Base-by-base conservation (phyloP, 1,140 invertebrate species). In the Neodiprion pinetum region DNA sequence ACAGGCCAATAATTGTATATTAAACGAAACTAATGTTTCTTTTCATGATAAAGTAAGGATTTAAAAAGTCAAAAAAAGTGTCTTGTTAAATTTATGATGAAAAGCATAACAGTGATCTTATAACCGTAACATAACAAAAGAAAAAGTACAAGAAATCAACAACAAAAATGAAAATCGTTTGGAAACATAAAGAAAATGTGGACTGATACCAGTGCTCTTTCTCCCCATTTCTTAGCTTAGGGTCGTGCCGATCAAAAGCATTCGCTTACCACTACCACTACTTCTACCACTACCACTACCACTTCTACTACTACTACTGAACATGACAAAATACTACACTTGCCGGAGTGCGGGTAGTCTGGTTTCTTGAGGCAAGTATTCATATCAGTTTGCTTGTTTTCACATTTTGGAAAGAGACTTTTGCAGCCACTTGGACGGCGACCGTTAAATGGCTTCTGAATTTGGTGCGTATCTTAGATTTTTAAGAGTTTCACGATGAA, bases 151-250 rank as follows among this genome's bases (percentile, higher is more conserved):
- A 77, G 76, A 65, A 65, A 65, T 14, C 17, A 81, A 77, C 17
- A 79, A 61, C 73, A 50, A 28, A 73, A 71, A 72, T 67, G 67
- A 79, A 75, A 77, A 81, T 74, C 77, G 72, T 79, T 78, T 80
- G 79, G 77, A 76, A 79, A 76, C 76, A 71, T 79, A 77, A 80
- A 84, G 80, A 83, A 81, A 80, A 81, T 86, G 82, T 87, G 84
- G 84, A 87, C 83, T 87, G 84, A 87, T 88, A 87, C 83, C 87
- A 87, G 86, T 87, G 84, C 87, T 87, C 87, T 88, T 88, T 88
- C 86, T 88, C 86, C 86, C 83, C 83, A 85, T 89, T 79, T 88
- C 87, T 88, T 89, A 88, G 88, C 88, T 88, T 89, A 89, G 88
- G 86, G 87, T 88, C 83, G 86, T 83, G 86, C 85, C 85, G 87